phyloP scores from a whole-genome alignment of 2,888 invertebrate genomes.

The Campoletis raptor region DNA sequence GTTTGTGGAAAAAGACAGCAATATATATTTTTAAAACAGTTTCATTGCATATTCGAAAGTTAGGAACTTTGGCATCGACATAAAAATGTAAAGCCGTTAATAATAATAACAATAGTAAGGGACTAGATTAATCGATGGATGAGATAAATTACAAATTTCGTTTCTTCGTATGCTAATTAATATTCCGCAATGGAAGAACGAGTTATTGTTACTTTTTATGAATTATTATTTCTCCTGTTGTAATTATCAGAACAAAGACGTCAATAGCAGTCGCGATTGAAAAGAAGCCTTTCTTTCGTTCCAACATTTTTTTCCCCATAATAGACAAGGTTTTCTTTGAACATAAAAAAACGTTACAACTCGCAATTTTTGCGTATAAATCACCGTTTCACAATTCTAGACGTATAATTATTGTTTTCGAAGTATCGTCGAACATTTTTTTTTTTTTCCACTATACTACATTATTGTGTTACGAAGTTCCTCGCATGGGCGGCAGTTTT shows the following conservation, averaged over 20 bases:
- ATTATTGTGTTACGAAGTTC: not conserved
- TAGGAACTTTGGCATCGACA: not conserved
- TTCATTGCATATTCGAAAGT: not conserved
- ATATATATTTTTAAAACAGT: no score
- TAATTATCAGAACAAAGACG: not conserved
- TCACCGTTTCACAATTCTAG: not conserved
- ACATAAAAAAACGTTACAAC: not conserved
- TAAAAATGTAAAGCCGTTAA: not conserved
- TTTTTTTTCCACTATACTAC: not conserved
- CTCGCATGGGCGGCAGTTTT: conserved; percentile 37
- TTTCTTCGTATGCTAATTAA: not conserved
- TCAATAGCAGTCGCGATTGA: not conserved
- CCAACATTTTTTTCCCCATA: not conserved
- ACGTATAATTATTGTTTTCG: conserved; percentile 1
- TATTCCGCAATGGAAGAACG: not conserved
- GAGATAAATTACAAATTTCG: not conserved
- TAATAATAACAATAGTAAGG: not conserved
- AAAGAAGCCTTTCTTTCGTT: not conserved
- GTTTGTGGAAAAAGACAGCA: no score
- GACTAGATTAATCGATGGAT: not conserved
- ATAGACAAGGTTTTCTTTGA: not conserved
- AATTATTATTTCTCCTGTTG: not conserved
- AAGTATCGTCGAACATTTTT: not conserved
- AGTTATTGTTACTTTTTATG: not conserved
- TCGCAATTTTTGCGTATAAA: conserved; percentile 1